Conservation (phyloP, 2,888 invertebrate genomes). For the Orthonychiurus folsomi region DNA sequence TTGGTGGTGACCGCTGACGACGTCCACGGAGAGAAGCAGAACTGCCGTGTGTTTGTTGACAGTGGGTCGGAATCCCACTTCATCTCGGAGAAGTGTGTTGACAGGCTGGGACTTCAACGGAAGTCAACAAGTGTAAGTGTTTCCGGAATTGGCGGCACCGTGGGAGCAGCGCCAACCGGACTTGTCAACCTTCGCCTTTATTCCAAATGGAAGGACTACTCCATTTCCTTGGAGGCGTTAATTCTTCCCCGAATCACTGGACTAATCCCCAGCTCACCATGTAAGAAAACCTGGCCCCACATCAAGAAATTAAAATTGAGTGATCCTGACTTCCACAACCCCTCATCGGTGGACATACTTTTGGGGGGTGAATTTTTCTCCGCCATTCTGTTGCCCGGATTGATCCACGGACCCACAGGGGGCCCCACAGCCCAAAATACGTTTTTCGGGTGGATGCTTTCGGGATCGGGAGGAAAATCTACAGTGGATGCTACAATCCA, state of each 20-base stretch:
- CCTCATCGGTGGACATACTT: not conserved
- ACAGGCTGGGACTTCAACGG: conserved; percentile 1
- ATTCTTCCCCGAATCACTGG: not conserved
- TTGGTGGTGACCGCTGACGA: not conserved
- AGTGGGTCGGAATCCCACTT: conserved; percentile 13
- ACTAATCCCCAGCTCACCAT: not conserved
- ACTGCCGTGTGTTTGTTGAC: conserved; percentile 13
- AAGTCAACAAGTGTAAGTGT: not conserved
- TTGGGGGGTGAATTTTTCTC: not conserved
- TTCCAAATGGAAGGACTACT: not conserved
- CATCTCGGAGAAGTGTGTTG: conserved; percentile 5
- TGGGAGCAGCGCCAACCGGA: conserved; percentile 1
- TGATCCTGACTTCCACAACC: conserved; percentile 3
- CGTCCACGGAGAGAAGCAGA: not conserved
- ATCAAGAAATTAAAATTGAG: not conserved
- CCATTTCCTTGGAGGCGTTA: not conserved
- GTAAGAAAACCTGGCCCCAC: not conserved
- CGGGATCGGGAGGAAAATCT: too few relatives aligned
- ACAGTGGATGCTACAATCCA: too few relatives aligned
- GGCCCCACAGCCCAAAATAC: not conserved
- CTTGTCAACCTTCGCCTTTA: not conserved
- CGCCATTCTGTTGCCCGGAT: not conserved
- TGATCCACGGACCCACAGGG: not conserved
- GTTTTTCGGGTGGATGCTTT: conserved; percentile 2
- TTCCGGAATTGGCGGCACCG: not conserved